Evolutionary conservation across 2,888 invertebrate species (phyloP).

Genomic region (Ophioninae sp.): DNA sequence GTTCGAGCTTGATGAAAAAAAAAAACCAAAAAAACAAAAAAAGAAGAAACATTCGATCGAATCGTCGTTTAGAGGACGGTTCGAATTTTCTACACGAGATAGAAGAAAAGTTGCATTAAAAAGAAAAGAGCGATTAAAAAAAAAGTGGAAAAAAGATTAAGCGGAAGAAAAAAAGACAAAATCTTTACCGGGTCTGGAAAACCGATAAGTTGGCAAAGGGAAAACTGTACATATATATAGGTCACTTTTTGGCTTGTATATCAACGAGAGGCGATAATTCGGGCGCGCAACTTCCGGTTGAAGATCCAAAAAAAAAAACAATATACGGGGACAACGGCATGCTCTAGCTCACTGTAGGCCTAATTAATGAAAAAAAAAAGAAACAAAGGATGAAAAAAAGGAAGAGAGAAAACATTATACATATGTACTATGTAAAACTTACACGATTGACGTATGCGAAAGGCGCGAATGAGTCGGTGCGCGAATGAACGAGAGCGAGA

Average conservation of each 20-base stretch:
- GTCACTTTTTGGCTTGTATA: conserved; percentile 43
- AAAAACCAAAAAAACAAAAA: neutral
- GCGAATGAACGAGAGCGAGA: conserved; percentile 51
- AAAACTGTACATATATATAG: conserved; percentile 58
- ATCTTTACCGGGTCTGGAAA: conserved; percentile 40
- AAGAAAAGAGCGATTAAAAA: conserved; percentile 31
- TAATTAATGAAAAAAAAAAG: conserved; percentile 73
- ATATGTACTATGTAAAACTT: conserved; percentile 76
- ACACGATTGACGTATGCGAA: conserved; percentile 70
- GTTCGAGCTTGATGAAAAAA: conserved; percentile 48
- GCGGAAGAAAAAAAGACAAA: conserved; percentile 25
- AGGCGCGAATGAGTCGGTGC: conserved; percentile 67
- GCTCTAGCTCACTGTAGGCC: conserved; percentile 80
- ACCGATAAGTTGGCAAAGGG: conserved; percentile 14
- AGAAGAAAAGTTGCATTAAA: conserved; percentile 45
- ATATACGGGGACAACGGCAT: conserved; percentile 63
- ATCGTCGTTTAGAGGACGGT: conserved; percentile 25
- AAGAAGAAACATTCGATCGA: conserved; percentile 29
- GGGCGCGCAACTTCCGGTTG: conserved; percentile 57
- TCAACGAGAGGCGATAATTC: conserved; percentile 56
- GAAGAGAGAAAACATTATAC: conserved; percentile 57
- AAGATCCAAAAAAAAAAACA: conserved; percentile 46
- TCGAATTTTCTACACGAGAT: conserved; percentile 48
- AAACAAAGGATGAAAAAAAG: conserved; percentile 23
- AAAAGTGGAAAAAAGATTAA: conserved; percentile 24